Percentiles rank a stretch among this genome's conserved stretches.
Conservation (phyloP, 1,140 invertebrate genomes). For the Eurosta solidaginis region DNA sequence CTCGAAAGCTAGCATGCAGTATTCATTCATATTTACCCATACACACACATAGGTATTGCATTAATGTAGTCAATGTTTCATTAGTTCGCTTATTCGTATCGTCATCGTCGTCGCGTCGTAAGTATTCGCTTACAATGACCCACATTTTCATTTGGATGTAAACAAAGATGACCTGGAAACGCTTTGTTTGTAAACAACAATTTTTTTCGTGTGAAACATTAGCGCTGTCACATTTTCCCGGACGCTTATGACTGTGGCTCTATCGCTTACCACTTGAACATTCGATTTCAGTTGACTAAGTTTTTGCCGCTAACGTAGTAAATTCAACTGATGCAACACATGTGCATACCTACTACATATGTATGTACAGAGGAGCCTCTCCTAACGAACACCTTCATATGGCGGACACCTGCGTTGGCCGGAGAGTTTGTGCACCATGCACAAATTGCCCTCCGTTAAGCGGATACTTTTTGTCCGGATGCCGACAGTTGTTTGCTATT, state of each 20-base stretch:
- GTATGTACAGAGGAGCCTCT: no score
- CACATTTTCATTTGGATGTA: slow-evolving; percentile 24
- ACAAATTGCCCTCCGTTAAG: no score
- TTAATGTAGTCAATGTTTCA: not conserved
- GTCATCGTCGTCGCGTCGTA: not conserved
- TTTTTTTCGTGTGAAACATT: not conserved
- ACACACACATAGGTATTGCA: not conserved
- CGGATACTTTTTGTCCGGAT: no score
- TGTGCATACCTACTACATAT: no score
- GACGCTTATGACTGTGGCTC: not conserved
- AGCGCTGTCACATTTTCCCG: not conserved
- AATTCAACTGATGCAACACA: no score
- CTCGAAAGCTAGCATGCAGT: no score
- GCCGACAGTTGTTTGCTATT: no score
- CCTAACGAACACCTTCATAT: no score
- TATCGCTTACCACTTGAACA: not conserved
- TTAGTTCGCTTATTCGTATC: not conserved
- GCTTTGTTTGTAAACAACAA: slow-evolving; percentile 31
- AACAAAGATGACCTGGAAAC: slow-evolving; percentile 31
- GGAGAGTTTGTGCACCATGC: no score
- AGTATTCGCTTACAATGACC: slow-evolving; percentile 26
- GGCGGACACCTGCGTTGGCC: no score
- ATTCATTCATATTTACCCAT: not conserved
- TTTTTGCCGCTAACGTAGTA: no score
- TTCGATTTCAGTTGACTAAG: not conserved